A percentile compares a stretch with the other conserved stretches of the same genome.
These are phyloP conservation scores for Helleia helle DNA, from an alignment of 2,888 invertebrate species.

Conservation along the genomic window DNA sequence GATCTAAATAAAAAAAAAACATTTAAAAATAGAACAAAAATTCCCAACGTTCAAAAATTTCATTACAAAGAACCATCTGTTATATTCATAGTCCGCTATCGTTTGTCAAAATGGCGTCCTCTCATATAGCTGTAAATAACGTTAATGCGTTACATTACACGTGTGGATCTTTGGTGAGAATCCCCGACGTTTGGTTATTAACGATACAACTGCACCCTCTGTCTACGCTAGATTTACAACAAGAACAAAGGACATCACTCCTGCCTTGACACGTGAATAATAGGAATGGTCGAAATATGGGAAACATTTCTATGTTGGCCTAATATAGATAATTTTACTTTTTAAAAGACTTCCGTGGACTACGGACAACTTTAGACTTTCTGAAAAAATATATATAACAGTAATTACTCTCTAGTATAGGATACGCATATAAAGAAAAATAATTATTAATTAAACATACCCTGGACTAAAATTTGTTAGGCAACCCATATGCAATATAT, in stretches of 20 bases:
- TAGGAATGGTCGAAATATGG: conserved; percentile 30
- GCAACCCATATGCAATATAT: too few relatives aligned
- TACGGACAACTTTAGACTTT: too few relatives aligned
- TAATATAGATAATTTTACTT: background rate
- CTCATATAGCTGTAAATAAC: conserved; percentile 55
- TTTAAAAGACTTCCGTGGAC: too few relatives aligned
- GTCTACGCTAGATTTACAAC: conserved; percentile 54
- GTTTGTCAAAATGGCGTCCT: conserved; percentile 46
- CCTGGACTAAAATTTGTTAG: too few relatives aligned
- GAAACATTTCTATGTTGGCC: conserved; percentile 5
- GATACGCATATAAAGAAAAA: too few relatives aligned
- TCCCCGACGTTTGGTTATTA: conserved; percentile 45
- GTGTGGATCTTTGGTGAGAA: conserved; percentile 44
- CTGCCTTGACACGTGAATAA: conserved; percentile 56
- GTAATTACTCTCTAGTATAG: too few relatives aligned
- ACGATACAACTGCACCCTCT: conserved; percentile 45
- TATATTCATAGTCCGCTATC: conserved; percentile 27
- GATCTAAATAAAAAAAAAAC: too few relatives aligned
- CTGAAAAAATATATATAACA: too few relatives aligned
- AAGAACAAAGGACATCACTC: conserved; percentile 66
- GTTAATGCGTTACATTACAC: conserved; percentile 53
- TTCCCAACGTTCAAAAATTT: background rate
- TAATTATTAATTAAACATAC: too few relatives aligned
- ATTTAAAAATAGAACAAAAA: background rate
- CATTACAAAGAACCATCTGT: conserved; percentile 21